Base-by-base conservation (phyloP, 2,113 vertebrate species). In the Cacatua alba region DNA sequence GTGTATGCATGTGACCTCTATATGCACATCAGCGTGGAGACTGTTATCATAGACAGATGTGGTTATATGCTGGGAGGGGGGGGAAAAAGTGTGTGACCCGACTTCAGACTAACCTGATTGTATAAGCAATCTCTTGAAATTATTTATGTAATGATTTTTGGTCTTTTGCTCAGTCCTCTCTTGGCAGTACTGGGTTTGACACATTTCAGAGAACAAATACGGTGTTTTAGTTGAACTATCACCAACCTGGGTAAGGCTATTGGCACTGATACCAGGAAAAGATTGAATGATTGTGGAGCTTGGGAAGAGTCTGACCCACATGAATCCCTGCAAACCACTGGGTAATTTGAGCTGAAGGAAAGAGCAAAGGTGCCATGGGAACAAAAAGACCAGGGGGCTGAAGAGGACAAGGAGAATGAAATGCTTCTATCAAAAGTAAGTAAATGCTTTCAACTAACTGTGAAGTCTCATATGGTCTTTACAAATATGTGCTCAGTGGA, bases 131-230 rank as follows among this genome's bases (percentile, higher is more conserved):
- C 7, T 41, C 39, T 31, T 90, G 20, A 72, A 95, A 48, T 33
- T 1, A 9, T 48, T 83, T 80, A 8, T 67, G 28, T n/a, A 6
- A 7, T 18, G 78, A 14, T 13, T 28, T 51, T 12, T 2, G 1
- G 23, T 19, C 65, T 71, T 72, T 7, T 39, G 55, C 9, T 52
- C 68, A 19, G 8, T 46, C 43, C 43, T 49, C 7, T 77, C 33
- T 52, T 60, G 25, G 20, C 26, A 51, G 6, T 17, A 7, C 21
- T 7, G n/a, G 13, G 35, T 68, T 33, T 60, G 69, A 41, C 2
- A 10, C 0, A 1, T 23, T 53, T 41, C 59, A 39, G 0, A 20
- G 46, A 57, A 28, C 11, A 1, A 57, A 31, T 7, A 1, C 0
- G 0, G 13, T 57, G 51, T 41, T 81, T 44, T 63, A 74, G 37